A percentile compares a stretch with the other conserved stretches of the same genome.
Evolutionary conservation across 2,888 invertebrate species (phyloP).

Genomic region (Amiota communis): DNA sequence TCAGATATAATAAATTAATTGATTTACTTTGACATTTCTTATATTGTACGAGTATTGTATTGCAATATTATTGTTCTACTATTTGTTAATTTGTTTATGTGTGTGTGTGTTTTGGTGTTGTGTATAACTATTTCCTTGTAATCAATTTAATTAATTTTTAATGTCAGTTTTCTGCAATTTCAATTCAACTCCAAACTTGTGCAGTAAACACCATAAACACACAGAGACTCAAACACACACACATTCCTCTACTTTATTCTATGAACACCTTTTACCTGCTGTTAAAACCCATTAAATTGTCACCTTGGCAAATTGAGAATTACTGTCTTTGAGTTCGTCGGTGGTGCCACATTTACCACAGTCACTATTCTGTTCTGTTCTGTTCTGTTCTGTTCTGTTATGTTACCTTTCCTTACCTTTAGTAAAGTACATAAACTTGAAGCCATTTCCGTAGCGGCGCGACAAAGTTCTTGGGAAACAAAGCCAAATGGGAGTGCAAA

Average conservation of each 20-base stretch:
- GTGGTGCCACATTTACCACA: neutral
- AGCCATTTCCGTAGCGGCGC: constrained; percentile 60
- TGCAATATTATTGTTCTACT: neutral
- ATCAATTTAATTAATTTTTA: constrained; percentile 71
- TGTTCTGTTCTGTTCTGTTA: neutral
- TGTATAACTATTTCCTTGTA: constrained; percentile 55
- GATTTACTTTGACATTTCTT: constrained; percentile 1
- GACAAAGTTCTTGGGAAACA: constrained; percentile 8
- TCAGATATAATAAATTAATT: constrained; percentile 11
- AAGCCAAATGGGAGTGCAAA: constrained; percentile 23
- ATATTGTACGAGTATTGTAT: too few relatives aligned
- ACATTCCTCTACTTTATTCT: constrained; percentile 1
- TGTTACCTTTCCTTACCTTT: too few relatives aligned
- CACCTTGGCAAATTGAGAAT: constrained; percentile 70
- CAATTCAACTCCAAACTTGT: constrained; percentile 58
- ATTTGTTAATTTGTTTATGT: neutral
- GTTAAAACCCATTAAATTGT: constrained; percentile 64
- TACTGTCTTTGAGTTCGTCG: constrained; percentile 48
- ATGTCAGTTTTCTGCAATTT: constrained; percentile 68
- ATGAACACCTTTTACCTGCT: constrained; percentile 26
- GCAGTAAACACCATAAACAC: too few relatives aligned
- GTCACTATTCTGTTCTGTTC: neutral
- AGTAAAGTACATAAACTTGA: neutral
- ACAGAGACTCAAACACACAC: constrained; percentile 34
- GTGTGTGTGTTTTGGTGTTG: neutral